Conservation (phyloP, 2,888 invertebrate genomes). For the Diogma glabrata region DNA sequence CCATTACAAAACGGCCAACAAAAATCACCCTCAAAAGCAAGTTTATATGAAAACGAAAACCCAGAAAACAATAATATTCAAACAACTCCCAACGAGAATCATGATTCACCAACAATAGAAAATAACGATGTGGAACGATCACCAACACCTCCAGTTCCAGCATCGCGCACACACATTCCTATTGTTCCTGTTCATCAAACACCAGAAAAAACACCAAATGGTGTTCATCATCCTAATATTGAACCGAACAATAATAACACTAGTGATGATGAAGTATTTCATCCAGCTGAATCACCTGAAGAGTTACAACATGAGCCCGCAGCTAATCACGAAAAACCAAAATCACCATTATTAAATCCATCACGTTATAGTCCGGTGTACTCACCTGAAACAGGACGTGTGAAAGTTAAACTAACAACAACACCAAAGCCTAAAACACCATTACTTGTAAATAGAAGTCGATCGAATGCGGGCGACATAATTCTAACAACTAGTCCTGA, state of each 20-base stretch:
- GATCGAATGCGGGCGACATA: conserved; percentile 63
- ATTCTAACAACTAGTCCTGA: conserved; percentile 46
- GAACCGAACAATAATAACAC: conserved; percentile 25
- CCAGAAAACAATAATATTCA: conserved; percentile 8
- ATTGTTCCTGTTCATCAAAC: neutral
- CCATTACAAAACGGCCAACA: conserved; percentile 28
- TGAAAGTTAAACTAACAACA: conserved; percentile 65
- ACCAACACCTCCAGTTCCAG: neutral
- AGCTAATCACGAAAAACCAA: conserved; percentile 33
- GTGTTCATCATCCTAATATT: neutral
- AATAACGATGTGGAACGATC: conserved; percentile 8
- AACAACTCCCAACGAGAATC: neutral
- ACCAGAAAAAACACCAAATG: neutral
- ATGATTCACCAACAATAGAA: too few species aligned
- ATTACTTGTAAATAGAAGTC: conserved; percentile 62
- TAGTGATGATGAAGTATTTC: too few species aligned
- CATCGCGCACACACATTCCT: neutral
- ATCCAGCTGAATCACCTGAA: conserved; percentile 31
- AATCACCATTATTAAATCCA: conserved; percentile 35
- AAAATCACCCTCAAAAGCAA: conserved; percentile 12
- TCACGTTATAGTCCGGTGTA: conserved; percentile 41
- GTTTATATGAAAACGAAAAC: conserved; percentile 5
- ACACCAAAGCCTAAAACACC: conserved; percentile 74
- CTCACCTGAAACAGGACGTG: conserved; percentile 59
- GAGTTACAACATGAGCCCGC: conserved; percentile 32